These are phyloP conservation scores for Lerema accius DNA, from an alignment of 1,140 invertebrate genomes.

Conservation along the genomic window DNA sequence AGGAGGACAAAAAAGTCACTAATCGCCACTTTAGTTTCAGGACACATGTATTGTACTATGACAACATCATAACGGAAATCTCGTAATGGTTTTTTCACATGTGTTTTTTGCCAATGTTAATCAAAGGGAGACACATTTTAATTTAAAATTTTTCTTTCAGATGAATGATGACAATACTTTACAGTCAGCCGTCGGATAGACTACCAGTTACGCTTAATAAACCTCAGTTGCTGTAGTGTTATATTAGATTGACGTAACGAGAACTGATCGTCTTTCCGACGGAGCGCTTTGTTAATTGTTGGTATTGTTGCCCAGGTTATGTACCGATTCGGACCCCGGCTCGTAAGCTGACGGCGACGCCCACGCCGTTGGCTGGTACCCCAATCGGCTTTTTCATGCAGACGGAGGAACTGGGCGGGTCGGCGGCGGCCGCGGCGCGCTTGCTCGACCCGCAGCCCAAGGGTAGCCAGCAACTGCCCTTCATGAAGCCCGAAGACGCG, in stretches of 20 bases:
- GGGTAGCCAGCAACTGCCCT: conserved; percentile 94
- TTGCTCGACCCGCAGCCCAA: conserved; percentile 99
- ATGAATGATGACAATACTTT: conserved; percentile 76
- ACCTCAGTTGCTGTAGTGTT: conserved; percentile 47
- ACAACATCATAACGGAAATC: conserved; percentile 19
- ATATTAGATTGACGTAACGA: conserved; percentile 23
- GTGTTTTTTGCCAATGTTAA: conserved; percentile 52
- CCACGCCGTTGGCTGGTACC: conserved; percentile 96
- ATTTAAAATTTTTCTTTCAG: conserved; percentile 79
- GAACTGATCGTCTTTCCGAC: conserved; percentile 25
- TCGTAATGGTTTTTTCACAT: conserved; percentile 59
- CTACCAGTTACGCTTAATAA: conserved; percentile 57
- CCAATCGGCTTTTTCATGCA: conserved; percentile 98
- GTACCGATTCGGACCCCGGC: conserved; percentile 98
- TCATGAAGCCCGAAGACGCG: conserved; percentile 99
- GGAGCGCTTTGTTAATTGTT: conserved; percentile 37
- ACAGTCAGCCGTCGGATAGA: conserved; percentile 68
- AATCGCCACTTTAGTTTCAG: conserved; percentile 77
- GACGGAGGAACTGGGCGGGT: conserved; percentile 89
- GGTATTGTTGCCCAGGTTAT: conserved; percentile 86
- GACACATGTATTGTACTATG: conserved; percentile 70
- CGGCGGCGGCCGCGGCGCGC: conserved; percentile 88
- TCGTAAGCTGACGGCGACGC: conserved; percentile 97
- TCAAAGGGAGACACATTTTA: conserved; percentile 57
- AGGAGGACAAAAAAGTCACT: conserved; percentile 66